A percentile compares a stretch with the other conserved stretches of the same genome.
These are phyloP conservation scores for Pectinophora gossypiella DNA, from an alignment of 1,140 invertebrate genomes.

Conservation along the genomic window DNA sequence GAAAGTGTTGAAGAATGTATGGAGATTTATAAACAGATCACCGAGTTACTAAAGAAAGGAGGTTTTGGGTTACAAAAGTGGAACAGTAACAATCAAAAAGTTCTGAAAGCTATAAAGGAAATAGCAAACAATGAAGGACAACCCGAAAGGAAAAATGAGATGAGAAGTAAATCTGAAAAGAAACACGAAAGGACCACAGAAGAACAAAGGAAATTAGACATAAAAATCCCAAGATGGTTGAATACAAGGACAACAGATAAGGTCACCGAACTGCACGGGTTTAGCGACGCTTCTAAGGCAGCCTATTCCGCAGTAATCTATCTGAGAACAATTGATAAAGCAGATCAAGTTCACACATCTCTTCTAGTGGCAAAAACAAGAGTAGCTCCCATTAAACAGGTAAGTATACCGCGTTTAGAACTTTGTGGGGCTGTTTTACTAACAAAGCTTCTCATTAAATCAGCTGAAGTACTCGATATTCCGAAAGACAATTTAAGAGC, in stretches of 20 bases:
- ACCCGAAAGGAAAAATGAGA: too few relatives aligned
- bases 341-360: not conserved
- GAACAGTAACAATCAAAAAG: constrained; percentile 10
- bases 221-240: too few relatives aligned
- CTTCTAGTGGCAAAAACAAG: constrained; percentile 26
- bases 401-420: constrained; percentile 34
- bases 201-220: too few relatives aligned
- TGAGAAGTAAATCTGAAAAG: too few relatives aligned
- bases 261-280: constrained; percentile 29
- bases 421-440: constrained; percentile 33
- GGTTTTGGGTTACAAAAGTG: constrained; percentile 15
- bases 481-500: constrained; percentile 25
- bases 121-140: not conserved
- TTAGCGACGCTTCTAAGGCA: constrained; percentile 28
- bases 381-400: constrained; percentile 30
- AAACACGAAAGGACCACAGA: too few relatives aligned
- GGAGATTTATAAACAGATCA: not conserved
- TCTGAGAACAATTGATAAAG: constrained; percentile 7
- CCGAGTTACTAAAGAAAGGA: not conserved
- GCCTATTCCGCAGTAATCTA: constrained; percentile 34
- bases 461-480: constrained; percentile 20
- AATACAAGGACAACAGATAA: too few relatives aligned
- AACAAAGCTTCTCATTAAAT: constrained; percentile 9
- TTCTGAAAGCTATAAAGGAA: constrained; percentile 1
- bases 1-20: constrained; percentile 10